Evolutionary conservation across 2,797 vertebrate species (phyloP), one percentile per base, ranked within the genome.

Genomic region (Rhyacichthys aspro): DNA sequence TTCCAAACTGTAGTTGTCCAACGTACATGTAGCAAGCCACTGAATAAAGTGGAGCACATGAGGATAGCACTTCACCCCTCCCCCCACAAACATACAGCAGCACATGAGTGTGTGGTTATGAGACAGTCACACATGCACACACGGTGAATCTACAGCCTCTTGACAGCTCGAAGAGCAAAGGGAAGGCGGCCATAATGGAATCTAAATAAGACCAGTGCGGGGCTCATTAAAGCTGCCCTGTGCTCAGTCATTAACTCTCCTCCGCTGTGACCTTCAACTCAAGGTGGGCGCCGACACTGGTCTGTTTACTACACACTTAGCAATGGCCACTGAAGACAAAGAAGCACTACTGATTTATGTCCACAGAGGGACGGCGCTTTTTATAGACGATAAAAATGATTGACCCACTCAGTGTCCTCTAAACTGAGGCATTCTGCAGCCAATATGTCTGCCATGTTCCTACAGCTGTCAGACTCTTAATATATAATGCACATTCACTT

Each of bases 221-320:
- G 55, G 43, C 82, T 85, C 78, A 70, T 82, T 84, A 76, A 83
- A 77, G 53, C 9, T 63, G 57, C 66, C 71, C 65, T 44, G 49
- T 44, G 55, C 59, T 53, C 17, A 57, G 65, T 74, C 72, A 67
- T 79, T 71, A 71, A 78, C 64, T 70, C 47, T 62, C 70, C 23
- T 66, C 76, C 59, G 36, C 32, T 45, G 48, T 74, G 63, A 84
- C 76, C 76, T 81, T 79, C 68, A 53, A 12, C 1, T 17, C 47
- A 33, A 39, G 37, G 43, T 18, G 28, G 8, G 37, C 11, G 42
- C 7, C 16, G 38, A 46, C 3, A 39, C 44, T 42, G 59, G 47
- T 34, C 52, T 56, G 63, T 67, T 63, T 68, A 39, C 50, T 55
- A 28, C 39, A 54, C 9, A 37, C 48, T 55, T 36, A 10, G 46